Percentiles rank a stretch among this genome's conserved stretches.
These are phyloP conservation scores for Mnemiopsis leidyi DNA, from an alignment of 37 sponge, comb jelly and placozoan genomes.

Conservation along the genomic window DNA sequence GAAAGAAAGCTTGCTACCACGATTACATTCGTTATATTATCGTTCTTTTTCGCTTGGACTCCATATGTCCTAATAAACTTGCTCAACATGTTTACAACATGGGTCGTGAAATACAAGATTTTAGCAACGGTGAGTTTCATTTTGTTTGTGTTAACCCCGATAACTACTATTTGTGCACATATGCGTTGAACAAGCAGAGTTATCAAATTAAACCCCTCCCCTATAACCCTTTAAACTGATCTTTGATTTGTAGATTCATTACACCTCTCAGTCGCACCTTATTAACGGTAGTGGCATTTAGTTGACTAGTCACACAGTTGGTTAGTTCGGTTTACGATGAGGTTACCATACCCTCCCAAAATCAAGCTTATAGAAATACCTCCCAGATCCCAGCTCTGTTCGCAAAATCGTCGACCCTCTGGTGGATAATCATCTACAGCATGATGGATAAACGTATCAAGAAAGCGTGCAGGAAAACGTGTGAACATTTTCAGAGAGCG, in stretches of 20 bases:
- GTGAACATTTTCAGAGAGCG: background rate
- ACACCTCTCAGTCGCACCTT: too few relatives aligned
- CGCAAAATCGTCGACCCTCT: constrained; percentile 47
- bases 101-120: constrained; percentile 5
- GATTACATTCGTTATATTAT: constrained; percentile 10
- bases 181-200: too few relatives aligned
- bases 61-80: constrained; percentile 16
- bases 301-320: too few relatives aligned
- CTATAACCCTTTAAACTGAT: too few relatives aligned
- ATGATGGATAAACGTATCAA: constrained; percentile 28
- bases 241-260: too few relatives aligned
- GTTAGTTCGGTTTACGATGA: too few relatives aligned
- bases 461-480: constrained; percentile 41
- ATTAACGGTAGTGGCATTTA: too few relatives aligned
- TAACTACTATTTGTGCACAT: too few relatives aligned
- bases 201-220: too few relatives aligned
- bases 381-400: constrained; percentile 33
- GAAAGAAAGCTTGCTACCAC: constrained; percentile 35
- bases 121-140: constrained; percentile 39
- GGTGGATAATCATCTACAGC: constrained; percentile 28
- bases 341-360: too few relatives aligned
- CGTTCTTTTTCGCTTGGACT: constrained; percentile 30
- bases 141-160: too few relatives aligned
- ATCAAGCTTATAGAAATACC: too few relatives aligned
- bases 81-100: constrained; percentile 23